Evolutionary conservation across 2,888 invertebrate genomes (phyloP).

Genomic region (Diachrysia chrysitis): DNA sequence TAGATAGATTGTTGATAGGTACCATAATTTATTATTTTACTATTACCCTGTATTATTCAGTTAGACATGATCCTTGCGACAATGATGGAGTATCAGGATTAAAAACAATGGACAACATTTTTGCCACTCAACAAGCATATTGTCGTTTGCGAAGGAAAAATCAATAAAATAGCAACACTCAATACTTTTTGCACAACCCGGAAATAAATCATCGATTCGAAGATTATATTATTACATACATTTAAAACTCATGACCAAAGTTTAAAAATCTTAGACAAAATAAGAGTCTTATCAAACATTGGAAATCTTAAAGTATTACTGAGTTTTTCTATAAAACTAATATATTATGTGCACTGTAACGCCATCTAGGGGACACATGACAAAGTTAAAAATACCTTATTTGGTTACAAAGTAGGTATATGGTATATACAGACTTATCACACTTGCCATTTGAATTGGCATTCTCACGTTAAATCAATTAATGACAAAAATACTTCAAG

Average conservation of each 20-base stretch:
- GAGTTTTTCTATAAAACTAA: background rate
- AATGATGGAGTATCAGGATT: no score
- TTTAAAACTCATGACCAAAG: background rate
- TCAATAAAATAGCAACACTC: background rate
- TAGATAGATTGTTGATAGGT: no score
- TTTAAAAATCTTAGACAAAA: background rate
- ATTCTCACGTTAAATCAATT: constrained; percentile 11
- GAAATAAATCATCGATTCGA: background rate
- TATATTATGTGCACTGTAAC: background rate
- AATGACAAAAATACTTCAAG: constrained; percentile 33
- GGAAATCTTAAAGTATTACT: background rate
- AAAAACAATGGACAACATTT: no score
- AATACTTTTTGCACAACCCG: background rate
- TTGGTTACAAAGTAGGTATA: background rate
- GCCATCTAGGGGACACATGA: background rate
- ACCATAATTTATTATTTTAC: no score
- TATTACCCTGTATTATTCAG: no score
- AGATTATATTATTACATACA: background rate
- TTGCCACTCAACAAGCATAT: no score
- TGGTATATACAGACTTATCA: background rate
- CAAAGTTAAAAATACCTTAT: no score
- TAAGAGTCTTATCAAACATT: background rate
- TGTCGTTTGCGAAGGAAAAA: background rate
- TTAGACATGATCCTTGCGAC: no score
- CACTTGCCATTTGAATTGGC: background rate